Evolutionary conservation across 2,113 vertebrate genomes (phyloP), one percentile per base, ranked within the genome.

Genomic region (Megalops atlanticus): DNA sequence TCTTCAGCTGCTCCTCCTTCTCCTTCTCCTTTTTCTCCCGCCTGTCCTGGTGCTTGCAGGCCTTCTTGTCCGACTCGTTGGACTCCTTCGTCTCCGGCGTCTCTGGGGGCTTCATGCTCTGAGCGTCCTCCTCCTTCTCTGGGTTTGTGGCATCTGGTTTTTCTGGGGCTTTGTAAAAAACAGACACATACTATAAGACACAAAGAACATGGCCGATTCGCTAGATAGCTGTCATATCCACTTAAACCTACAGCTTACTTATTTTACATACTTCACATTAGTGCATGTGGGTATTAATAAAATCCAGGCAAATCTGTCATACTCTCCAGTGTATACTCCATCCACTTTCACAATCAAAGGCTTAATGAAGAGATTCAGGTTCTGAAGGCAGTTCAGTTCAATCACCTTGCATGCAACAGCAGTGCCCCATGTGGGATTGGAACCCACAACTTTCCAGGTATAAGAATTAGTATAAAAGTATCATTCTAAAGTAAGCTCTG

Each of bases 11-110:
- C 81, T 84, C 88, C 36, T 91, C 89, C 40, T 73, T 81, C 75
- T 47, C 35, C 21, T 41, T 86, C 79, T 87, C 91, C 81, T 84
- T 49, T 27, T 38, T 91, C 31, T 94, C 91, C 85, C 92, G 92
- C 81, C 93, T 93, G n/a, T 87, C 83, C 83, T 91, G 93, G 85
- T 96, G 93, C 85, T 96, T 96, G 87, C 95, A 95, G 52, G 86
- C 75, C 86, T 92, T 95, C 90, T 90, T 92, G 88, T 83, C 89
- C 10, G 92, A 92, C 70, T 94, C 92, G 1, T 94, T 90, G 18
- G 88, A 91, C 64, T 81, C 83, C 80, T 84, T 70, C 18, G 69
- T 88, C 77, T 85, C 89, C 54, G 68, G 52, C 7, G 85, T 88
- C 77, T 93, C 92, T 0, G 89, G 85, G 0, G 87, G 82, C 38